Percentiles rank a stretch among this genome's conserved stretches.
Conservation (phyloP, 2,888 invertebrate species). For the Zygogramma bicolorata region DNA sequence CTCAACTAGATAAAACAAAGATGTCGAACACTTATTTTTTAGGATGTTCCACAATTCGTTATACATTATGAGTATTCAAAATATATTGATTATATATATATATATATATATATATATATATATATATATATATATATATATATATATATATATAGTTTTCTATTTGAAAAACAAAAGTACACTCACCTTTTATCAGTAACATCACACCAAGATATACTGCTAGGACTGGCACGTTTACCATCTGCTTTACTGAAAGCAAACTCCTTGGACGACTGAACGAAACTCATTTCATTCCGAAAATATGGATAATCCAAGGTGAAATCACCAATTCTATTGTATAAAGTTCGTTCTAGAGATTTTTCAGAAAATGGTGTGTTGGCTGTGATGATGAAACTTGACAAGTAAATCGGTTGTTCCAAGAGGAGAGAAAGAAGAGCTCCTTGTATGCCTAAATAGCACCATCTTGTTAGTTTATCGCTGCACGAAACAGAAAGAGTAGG, state of each 20-base stretch:
- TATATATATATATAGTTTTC: no score
- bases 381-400: conserved; percentile 79
- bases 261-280: conserved; percentile 60
- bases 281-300: conserved; percentile 53
- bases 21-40: no score
- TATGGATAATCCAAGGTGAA: conserved; percentile 48
- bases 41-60: no score
- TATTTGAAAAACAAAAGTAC: no score
- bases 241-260: conserved; percentile 67
- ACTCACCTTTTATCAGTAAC: conserved; percentile 64
- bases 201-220: conserved; percentile 74
- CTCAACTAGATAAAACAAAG: no score
- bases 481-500: conserved; percentile 91
- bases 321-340: conserved; percentile 63
- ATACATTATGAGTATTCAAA: no score
- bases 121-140: no score
- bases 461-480: conserved; percentile 93
- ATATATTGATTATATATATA: no score
- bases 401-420: conserved; percentile 75
- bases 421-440: conserved; percentile 82
- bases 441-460: conserved; percentile 88
- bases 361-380: conserved; percentile 74
- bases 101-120: no score
- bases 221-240: conserved; percentile 69
- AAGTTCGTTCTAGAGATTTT: conserved; percentile 68